Evolutionary conservation across 2,797 vertebrate genomes (phyloP), one percentile per base, ranked within the genome.

Genomic region (Eulemur rubriventer): DNA sequence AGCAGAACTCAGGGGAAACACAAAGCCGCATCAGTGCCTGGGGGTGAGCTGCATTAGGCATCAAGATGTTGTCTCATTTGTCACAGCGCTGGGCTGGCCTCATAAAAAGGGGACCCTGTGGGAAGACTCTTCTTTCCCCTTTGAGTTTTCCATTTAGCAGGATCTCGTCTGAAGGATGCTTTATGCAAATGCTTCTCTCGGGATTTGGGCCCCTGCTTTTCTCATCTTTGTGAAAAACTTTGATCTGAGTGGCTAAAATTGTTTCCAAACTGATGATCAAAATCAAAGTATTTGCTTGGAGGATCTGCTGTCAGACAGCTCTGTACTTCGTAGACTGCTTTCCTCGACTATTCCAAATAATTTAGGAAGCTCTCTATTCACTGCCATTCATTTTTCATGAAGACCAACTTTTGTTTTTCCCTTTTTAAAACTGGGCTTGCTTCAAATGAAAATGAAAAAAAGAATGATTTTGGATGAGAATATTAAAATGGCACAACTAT

Each of bases 161-260:
- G 78, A 24, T 6, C 84, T 90, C 55, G 14, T 72, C 55, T 16
- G 55, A 52, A 92, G 55, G 13, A n/a, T 7, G 78, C 69, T 48
- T 83, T 35, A 50, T 93, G 72, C 20, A 85, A 82, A 73, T 85
- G 65, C 13, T 80, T 70, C 75, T 90, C 28, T 82, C 0, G 17
- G 76, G 91, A 72, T 73, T 59, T 67, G 70, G 87, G 52, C 28
- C 87, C 57, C 38, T 50, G 84, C 50, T 41, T 38, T 33, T 78
- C 63, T 89, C 55, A 79, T 92, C 88, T 90, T 80, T 70, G 55
- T 88, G 81, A 84, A 90, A 94, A 94, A 52, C 41, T 96, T 96
- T 96, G 83, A 89, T 92, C 59, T 78, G 67, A 96, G 80, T 50
- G 89, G 73, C 55, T 84, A 28, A 76, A 80, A 69, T 46, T 26